These are phyloP conservation scores for Idaea straminata DNA, from an alignment of 2,888 invertebrate species.

Conservation along the genomic window DNA sequence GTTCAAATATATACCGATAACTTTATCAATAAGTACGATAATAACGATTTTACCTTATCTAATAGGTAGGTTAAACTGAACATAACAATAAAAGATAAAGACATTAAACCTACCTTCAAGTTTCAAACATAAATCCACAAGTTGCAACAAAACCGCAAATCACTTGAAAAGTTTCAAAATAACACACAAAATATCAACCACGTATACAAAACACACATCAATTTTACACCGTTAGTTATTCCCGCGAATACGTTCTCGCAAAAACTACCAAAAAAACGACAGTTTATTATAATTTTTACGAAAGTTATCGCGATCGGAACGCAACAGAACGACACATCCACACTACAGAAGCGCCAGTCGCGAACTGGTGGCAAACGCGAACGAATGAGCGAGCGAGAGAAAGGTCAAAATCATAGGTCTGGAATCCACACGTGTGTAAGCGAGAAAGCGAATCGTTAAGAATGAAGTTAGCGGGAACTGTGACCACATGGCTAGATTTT, in stretches of 20 bases:
- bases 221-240: constrained; percentile 25
- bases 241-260: constrained; percentile 26
- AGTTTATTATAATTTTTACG: constrained; percentile 62
- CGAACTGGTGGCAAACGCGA: constrained; percentile 49
- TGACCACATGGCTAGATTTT: constrained; percentile 72
- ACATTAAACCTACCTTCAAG: background rate
- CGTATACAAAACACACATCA: constrained; percentile 28
- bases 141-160: background rate
- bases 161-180: background rate
- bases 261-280: constrained; percentile 44
- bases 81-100: background rate
- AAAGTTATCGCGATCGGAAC: constrained; percentile 59
- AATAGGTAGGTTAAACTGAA: background rate
- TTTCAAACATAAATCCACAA: background rate
- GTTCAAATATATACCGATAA: too few species aligned
- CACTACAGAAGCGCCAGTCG: constrained; percentile 33
- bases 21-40: too few species aligned
- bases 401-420: constrained; percentile 44
- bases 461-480: constrained; percentile 66
- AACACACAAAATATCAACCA: constrained; percentile 15
- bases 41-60: too few species aligned
- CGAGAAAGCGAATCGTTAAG: constrained; percentile 41
- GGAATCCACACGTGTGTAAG: constrained; percentile 43
- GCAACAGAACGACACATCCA: constrained; percentile 37
- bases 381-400: constrained; percentile 56